phyloP scores from a whole-genome alignment of 2,888 invertebrate species.

The Chloroclysta siterata region DNA sequence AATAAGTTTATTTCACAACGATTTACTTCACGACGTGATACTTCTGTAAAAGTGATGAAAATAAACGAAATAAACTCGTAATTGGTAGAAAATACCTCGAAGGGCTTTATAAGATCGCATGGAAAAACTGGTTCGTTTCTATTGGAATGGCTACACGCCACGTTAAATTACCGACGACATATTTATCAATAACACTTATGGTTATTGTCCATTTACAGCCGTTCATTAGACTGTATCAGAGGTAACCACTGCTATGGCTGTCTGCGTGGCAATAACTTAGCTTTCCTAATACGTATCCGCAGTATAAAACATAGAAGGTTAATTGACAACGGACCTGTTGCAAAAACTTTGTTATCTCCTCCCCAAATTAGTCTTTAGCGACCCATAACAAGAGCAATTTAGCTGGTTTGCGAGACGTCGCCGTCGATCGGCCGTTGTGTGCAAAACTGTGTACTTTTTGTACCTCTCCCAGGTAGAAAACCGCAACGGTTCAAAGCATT shows the following conservation, averaged over 20 bases:
- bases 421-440: slow-evolving; percentile 71
- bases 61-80: slow-evolving; percentile 44
- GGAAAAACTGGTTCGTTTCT: slow-evolving; percentile 30
- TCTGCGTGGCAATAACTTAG: slow-evolving; percentile 49
- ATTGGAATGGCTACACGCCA: slow-evolving; percentile 23
- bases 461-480: slow-evolving; percentile 76
- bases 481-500: slow-evolving; percentile 76
- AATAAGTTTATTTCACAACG: slow-evolving; percentile 28
- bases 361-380: slow-evolving; percentile 77
- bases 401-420: slow-evolving; percentile 56
- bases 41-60: slow-evolving; percentile 41
- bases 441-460: slow-evolving; percentile 78
- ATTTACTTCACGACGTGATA: slow-evolving; percentile 36
- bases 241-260: slow-evolving; percentile 56
- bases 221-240: slow-evolving; percentile 58
- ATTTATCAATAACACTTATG: slow-evolving; percentile 53
- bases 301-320: slow-evolving; percentile 50
- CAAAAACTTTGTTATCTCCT: slow-evolving; percentile 72
- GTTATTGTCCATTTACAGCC: slow-evolving; percentile 49
- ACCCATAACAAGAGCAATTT: slow-evolving; percentile 78
- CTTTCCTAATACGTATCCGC: slow-evolving; percentile 46
- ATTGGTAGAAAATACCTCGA: slow-evolving; percentile 29
- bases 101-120: slow-evolving; percentile 34
- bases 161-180: slow-evolving; percentile 39
- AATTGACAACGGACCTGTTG: slow-evolving; percentile 53